Percentiles rank a stretch among this genome's conserved stretches.
Evolutionary conservation across 2,113 vertebrate genomes (phyloP).

Genomic region (Suricata suricatta): DNA sequence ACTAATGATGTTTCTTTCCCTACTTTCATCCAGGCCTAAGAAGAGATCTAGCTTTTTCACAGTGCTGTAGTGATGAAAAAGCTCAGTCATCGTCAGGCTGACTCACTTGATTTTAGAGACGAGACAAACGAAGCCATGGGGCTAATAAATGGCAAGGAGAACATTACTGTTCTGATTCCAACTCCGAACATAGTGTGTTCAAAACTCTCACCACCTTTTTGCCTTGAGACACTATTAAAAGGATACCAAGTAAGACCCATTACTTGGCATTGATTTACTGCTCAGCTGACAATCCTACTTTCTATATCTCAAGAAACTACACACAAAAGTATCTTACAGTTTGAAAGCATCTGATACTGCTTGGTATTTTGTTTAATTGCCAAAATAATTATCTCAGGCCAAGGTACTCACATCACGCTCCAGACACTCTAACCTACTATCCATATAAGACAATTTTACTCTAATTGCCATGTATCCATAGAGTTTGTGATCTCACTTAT

Average conservation of each 20-base stretch:
- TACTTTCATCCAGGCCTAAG: background rate
- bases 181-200: background rate
- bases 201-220: background rate
- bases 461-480: background rate
- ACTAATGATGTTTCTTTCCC: background rate
- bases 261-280: background rate
- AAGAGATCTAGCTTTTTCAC: background rate
- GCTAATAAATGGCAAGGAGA: background rate
- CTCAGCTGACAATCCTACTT: background rate
- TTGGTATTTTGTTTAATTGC: background rate
- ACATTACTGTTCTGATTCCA: background rate
- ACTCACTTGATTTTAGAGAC: background rate
- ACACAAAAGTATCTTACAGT: background rate
- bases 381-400: background rate
- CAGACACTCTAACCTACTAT: slow-evolving; percentile 34
- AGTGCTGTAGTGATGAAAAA: background rate
- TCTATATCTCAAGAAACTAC: background rate
- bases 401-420: background rate
- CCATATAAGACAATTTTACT: slow-evolving; percentile 28
- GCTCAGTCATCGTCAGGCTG: background rate
- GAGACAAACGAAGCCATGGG: background rate
- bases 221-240: background rate
- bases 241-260: background rate
- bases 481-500: slow-evolving; percentile 43
- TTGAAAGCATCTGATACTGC: background rate